Conservation (phyloP, 2,888 invertebrate genomes). For the Malacosoma neustria region DNA sequence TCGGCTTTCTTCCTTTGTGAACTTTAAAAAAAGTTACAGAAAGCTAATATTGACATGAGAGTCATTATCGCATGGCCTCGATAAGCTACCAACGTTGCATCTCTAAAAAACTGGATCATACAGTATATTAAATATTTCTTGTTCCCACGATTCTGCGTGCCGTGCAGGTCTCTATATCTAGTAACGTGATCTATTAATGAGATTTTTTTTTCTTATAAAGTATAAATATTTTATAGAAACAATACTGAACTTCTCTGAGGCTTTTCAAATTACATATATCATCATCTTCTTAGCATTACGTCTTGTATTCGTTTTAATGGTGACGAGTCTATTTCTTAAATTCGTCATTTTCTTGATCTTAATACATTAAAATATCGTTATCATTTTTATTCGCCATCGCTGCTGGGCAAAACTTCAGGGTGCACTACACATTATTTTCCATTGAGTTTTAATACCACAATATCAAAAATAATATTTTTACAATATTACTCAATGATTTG, state of each 20-base stretch:
- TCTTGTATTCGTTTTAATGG: not conserved
- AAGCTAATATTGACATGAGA: conserved; percentile 57
- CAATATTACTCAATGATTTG: too few relatives aligned
- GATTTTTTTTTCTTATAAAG: conserved; percentile 42
- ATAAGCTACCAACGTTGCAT: conserved; percentile 42
- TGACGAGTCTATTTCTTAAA: too few relatives aligned
- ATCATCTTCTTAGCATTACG: not conserved
- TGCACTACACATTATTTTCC: too few relatives aligned
- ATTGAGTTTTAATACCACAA: too few relatives aligned
- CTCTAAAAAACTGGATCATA: conserved; percentile 66
- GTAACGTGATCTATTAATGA: conserved; percentile 58
- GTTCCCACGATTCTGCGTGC: conserved; percentile 66
- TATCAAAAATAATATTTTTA: too few relatives aligned
- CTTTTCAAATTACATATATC: not conserved
- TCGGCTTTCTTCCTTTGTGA: conserved; percentile 26
- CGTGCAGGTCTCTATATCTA: conserved; percentile 37
- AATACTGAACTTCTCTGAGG: conserved; percentile 1
- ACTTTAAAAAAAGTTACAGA: conserved; percentile 34
- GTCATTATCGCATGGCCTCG: conserved; percentile 61
- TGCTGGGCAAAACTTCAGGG: too few relatives aligned
- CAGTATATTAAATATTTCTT: conserved; percentile 48
- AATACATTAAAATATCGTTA: too few relatives aligned
- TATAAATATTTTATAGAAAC: conserved; percentile 36
- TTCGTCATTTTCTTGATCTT: too few relatives aligned
- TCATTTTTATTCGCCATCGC: too few relatives aligned